Evolutionary conservation across 2,113 vertebrate species (phyloP).

Genomic region (Nesospiza acunhae): DNA sequence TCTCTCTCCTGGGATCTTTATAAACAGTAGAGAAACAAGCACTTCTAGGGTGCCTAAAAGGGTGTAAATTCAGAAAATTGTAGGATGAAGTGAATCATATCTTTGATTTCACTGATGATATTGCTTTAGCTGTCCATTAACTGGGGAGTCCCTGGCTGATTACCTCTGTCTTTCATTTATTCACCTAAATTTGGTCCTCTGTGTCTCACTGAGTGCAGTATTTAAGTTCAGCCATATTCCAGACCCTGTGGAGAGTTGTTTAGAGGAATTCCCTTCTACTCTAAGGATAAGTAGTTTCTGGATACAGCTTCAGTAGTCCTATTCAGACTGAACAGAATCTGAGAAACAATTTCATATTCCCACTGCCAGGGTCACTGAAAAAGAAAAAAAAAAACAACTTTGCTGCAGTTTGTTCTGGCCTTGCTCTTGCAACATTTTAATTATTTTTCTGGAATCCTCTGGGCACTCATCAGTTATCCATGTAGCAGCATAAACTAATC

Average conservation of each 20-base stretch:
- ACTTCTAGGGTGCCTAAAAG: neutral
- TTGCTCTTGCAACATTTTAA: neutral
- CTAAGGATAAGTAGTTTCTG: neutral
- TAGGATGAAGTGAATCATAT: neutral
- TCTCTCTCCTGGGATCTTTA: neutral
- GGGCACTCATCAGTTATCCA: neutral
- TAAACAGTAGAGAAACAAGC: neutral
- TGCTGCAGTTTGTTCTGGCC: neutral
- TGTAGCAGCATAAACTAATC: slow-evolving; percentile 1
- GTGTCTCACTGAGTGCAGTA: neutral
- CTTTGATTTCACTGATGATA: neutral
- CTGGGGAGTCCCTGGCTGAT: neutral
- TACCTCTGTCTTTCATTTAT: neutral
- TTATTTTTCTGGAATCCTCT: slow-evolving; percentile 1
- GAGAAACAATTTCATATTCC: neutral
- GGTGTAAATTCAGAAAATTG: neutral
- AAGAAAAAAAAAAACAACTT: neutral
- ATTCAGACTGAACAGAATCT: neutral
- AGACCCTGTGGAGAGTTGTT: neutral
- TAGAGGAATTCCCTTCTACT: neutral
- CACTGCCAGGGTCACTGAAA: neutral
- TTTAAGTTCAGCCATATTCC: neutral
- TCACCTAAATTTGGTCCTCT: neutral
- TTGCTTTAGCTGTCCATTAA: neutral
- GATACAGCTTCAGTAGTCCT: neutral